phyloP scores from a whole-genome alignment of 2,797 vertebrate genomes.

The Oreochromis mossambicus region DNA sequence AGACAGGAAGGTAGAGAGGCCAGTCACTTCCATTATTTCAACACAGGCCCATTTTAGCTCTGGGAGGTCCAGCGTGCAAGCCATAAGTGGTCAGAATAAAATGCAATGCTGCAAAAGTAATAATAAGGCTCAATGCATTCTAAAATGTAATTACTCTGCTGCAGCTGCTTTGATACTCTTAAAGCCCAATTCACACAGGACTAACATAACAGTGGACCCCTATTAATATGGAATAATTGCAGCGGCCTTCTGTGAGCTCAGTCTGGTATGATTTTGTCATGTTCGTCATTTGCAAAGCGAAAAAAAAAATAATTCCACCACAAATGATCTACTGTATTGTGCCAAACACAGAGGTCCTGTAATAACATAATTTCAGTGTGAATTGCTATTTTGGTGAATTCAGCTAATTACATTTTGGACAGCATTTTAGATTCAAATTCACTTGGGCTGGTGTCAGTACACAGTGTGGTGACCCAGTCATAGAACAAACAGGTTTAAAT shows the following conservation, averaged over 20 bases:
- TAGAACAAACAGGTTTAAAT: not conserved
- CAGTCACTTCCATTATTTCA: not conserved
- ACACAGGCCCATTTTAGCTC: not conserved
- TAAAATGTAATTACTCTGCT: not conserved
- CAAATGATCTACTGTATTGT: not conserved
- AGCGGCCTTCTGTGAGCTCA: not conserved
- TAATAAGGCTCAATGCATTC: not conserved
- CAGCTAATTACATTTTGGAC: not conserved
- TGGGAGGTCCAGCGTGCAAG: not conserved
- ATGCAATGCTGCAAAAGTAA: not conserved
- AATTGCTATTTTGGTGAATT: not conserved
- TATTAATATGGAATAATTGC: not conserved
- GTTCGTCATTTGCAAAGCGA: rapidly evolving
- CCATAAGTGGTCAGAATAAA: not conserved
- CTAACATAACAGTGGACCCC: not conserved
- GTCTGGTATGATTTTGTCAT: not conserved
- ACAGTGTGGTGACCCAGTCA: not conserved
- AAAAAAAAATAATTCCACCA: not conserved
- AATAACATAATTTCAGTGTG: not conserved
- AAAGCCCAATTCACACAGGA: not conserved
- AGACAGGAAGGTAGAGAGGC: not conserved
- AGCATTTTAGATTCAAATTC: not conserved
- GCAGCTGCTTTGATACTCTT: not conserved
- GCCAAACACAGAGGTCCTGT: not conserved
- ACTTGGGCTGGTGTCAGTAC: not conserved